Percentiles rank a stretch among this genome's conserved stretches.
These are phyloP conservation scores for Oeneis ivallda DNA, from an alignment of 2,888 invertebrate genomes.

Conservation along the genomic window DNA sequence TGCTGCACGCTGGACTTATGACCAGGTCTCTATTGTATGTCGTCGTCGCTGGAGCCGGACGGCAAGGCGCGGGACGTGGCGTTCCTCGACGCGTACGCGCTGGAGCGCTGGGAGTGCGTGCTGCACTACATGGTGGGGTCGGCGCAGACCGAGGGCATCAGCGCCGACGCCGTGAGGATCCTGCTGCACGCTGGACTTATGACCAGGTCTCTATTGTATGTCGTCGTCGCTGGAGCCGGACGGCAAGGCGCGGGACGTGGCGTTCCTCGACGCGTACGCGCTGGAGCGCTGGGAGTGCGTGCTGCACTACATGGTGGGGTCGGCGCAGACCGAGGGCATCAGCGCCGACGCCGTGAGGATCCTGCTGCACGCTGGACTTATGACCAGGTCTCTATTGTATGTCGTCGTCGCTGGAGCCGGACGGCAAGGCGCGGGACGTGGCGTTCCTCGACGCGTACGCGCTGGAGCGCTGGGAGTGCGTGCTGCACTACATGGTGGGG, in stretches of 20 bases:
- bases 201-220: slow-evolving; percentile 91
- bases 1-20: slow-evolving; percentile 97
- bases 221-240: slow-evolving; percentile 91
- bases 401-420: too few species aligned
- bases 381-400: slow-evolving; percentile 92
- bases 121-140: slow-evolving; percentile 98
- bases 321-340: slow-evolving; percentile 93
- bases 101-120: slow-evolving; percentile 97
- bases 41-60: slow-evolving; percentile 90
- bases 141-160: slow-evolving; percentile 94
- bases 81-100: slow-evolving; percentile 94
- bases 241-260: slow-evolving; percentile 91
- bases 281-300: slow-evolving; percentile 98
- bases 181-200: slow-evolving; percentile 96
- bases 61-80: slow-evolving; percentile 92
- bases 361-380: slow-evolving; percentile 94
- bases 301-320: slow-evolving; percentile 97
- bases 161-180: slow-evolving; percentile 96
- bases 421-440: too few species aligned
- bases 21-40: slow-evolving; percentile 90
- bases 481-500: too few species aligned
- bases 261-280: slow-evolving; percentile 95
- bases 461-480: too few species aligned
- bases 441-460: too few species aligned
- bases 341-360: slow-evolving; percentile 97